These are phyloP conservation scores for Drosophila greeni DNA, from an alignment of 2,888 invertebrate species.

Conservation along the genomic window DNA sequence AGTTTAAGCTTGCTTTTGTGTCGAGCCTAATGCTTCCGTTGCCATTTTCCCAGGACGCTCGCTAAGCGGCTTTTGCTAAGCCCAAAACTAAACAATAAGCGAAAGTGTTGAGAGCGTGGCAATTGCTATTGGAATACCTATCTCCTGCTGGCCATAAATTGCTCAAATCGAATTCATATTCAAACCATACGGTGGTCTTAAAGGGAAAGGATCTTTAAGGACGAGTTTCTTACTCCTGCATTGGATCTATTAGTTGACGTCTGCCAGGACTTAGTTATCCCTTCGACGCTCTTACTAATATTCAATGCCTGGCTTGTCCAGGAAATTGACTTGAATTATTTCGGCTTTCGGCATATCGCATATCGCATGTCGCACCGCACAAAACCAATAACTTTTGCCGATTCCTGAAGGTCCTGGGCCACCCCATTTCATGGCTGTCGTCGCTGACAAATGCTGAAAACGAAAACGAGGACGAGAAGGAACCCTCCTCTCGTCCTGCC, in stretches of 20 bases:
- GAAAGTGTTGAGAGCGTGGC: neutral
- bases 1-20: conserved; percentile 5
- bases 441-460: conserved; percentile 45
- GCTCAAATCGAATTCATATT: neutral
- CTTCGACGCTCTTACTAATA: neutral
- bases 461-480: conserved; percentile 1
- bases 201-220: too few species aligned
- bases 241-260: conserved; percentile 27
- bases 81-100: neutral
- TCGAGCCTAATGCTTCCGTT: conserved; percentile 12
- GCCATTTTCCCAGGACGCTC: conserved; percentile 1
- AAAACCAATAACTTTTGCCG: conserved; percentile 39
- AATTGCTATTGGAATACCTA: neutral
- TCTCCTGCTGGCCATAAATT: neutral
- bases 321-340: conserved; percentile 54
- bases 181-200: neutral
- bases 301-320: conserved; percentile 20
- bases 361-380: conserved; percentile 24
- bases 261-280: neutral
- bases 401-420: conserved; percentile 13
- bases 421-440: conserved; percentile 28
- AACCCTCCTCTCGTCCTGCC: neutral
- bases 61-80: conserved; percentile 1
- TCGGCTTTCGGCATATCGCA: conserved; percentile 41
- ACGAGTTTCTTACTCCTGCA: neutral